Base-by-base conservation (phyloP, 1,140 invertebrate species). In the Plodia interpunctella region DNA sequence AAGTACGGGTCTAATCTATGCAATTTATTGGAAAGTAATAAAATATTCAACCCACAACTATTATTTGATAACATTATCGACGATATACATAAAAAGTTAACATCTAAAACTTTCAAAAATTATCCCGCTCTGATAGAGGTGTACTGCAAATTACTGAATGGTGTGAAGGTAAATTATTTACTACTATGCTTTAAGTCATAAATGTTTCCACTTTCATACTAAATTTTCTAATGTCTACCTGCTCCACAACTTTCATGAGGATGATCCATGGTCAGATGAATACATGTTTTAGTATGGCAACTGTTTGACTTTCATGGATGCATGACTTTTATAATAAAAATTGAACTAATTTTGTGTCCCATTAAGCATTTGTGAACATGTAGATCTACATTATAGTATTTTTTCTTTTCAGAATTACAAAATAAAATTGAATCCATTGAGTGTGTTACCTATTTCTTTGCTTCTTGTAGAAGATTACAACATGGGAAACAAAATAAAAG, bases 61-160 rank as follows among this genome's bases (percentile, higher is more conserved):
- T 63, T 87, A 49, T 84, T 83, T 68, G 72, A 87, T 65, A 71
- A 60, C 18, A 72, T 67, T 55, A 63, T 84, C 19, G 72, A 78
- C 35, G 63, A 71, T 2, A 49, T 84, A 44, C 77, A 82, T 66
- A 58, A 55, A 18, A 87, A 80, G 60, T 57, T 84, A 49, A 76
- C 77, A 55, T 57, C 65, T 30, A 63, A 75, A 11, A 61, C 76
- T 63, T 81, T 82, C 51, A 83, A 83, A 55, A 77, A 70, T 30
- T 80, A 82, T 68, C 83, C 83, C 55, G 67, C 70, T 9, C 76
- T 76, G 62, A 67, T 83, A 60, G 79, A 82, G 59, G 79, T 83
- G 4, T 87, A 82, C 60, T 76, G 65, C 53, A 59, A 57, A 32
- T 51, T 81, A 32, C 51, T 77, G 11, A 69, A 72, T 53, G 55